A percentile compares a stretch with the other conserved stretches of the same genome.
Evolutionary conservation across 2,797 vertebrate genomes (phyloP).

Genomic region (Florisuga fusca): DNA sequence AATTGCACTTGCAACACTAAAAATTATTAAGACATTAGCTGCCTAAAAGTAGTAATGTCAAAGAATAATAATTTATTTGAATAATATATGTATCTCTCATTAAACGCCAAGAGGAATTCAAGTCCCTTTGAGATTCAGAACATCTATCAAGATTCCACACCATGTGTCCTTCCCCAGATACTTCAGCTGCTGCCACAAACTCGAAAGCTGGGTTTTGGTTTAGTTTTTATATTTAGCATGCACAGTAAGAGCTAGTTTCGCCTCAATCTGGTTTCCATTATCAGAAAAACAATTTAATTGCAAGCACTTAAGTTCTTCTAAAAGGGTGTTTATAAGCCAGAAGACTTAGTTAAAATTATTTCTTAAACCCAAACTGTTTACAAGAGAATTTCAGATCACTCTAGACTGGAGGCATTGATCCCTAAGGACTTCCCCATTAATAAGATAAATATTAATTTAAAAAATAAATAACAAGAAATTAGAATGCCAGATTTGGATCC

Average conservation of each 20-base stretch:
- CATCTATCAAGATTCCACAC: not conserved
- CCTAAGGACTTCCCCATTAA: not conserved
- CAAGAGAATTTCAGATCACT: not conserved
- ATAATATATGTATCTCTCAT: not conserved
- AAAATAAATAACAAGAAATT: not conserved
- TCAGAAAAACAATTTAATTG: not conserved
- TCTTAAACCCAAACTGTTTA: not conserved
- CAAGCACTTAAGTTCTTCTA: not conserved
- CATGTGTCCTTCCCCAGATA: not conserved
- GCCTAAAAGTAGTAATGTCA: not conserved
- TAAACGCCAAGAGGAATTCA: not conserved
- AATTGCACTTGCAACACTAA: not conserved
- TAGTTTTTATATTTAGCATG: not conserved
- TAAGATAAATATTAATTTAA: not conserved
- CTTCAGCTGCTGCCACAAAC: not conserved
- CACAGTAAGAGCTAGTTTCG: slow-evolving; percentile 5
- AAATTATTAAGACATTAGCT: not conserved
- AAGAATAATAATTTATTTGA: not conserved
- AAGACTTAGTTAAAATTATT: not conserved
- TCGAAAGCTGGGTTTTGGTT: not conserved
- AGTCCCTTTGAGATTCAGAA: not conserved
- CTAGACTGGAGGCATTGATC: not conserved
- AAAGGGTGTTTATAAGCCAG: not conserved
- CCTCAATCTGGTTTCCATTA: not conserved
- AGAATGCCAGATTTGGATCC: not conserved